Percentiles rank a stretch among this genome's conserved stretches.
These are phyloP conservation scores for Bovichtus diacanthus DNA, from an alignment of 2,797 vertebrate genomes.

Conservation along the genomic window DNA sequence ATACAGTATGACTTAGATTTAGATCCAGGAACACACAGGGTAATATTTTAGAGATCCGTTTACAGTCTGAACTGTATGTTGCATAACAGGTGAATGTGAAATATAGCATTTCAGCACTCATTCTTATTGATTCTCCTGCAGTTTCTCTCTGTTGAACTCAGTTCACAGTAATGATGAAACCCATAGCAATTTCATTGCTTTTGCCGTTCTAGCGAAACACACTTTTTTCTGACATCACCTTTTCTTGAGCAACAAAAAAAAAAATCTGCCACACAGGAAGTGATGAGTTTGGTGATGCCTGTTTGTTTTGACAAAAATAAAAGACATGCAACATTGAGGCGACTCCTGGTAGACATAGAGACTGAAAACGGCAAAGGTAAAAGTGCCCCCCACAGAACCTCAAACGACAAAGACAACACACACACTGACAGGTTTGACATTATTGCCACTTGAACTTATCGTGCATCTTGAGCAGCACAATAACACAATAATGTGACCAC, in stretches of 20 bases:
- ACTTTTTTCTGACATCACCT: too few species aligned
- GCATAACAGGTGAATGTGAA: too few species aligned
- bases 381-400: constrained; percentile 19
- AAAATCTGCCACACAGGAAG: background rate
- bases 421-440: constrained; percentile 17
- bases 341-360: background rate
- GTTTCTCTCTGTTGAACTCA: background rate
- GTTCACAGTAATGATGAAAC: background rate
- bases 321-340: background rate
- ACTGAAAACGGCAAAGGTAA: background rate
- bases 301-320: background rate
- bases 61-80: background rate
- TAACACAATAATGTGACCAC: constrained; percentile 53
- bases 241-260: background rate
- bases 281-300: background rate
- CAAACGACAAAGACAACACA: constrained; percentile 13
- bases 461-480: constrained; percentile 23
- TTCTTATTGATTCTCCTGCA: too few species aligned
- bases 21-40: too few species aligned
- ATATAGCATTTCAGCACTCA: too few species aligned
- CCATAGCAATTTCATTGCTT: background rate
- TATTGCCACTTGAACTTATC: constrained; percentile 26
- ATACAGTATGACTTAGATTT: too few species aligned
- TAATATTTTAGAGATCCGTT: background rate
- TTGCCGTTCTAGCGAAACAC: background rate